Percentiles rank a stretch among this genome's conserved stretches.
These are phyloP conservation scores for Equus przewalskii DNA, from an alignment of 2,113 vertebrate genomes.

Conservation along the genomic window DNA sequence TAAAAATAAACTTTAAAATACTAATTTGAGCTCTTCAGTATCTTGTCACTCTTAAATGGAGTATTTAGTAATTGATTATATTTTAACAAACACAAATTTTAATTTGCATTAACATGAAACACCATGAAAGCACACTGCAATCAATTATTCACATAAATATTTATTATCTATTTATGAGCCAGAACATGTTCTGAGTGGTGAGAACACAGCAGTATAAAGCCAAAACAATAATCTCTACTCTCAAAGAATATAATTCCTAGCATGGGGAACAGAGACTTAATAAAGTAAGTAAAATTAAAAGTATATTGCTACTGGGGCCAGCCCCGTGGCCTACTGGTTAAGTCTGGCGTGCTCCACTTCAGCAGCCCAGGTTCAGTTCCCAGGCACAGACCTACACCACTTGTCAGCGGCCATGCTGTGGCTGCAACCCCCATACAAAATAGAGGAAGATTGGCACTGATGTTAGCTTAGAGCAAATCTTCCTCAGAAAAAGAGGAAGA, in stretches of 20 bases:
- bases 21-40: not conserved
- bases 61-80: not conserved
- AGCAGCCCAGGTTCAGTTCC: no score
- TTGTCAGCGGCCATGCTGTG: no score
- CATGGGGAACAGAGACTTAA: not conserved
- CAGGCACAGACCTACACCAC: no score
- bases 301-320: not conserved
- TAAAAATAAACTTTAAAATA: not conserved
- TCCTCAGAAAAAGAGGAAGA: no score
- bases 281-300: not conserved
- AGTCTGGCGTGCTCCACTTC: no score
- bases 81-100: conserved; percentile 30
- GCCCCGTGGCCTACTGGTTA: no score
- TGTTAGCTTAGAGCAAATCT: no score
- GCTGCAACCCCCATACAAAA: no score
- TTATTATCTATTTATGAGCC: not conserved
- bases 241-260: not conserved
- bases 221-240: not conserved
- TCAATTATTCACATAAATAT: not conserved
- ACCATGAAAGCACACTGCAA: not conserved
- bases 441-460: no score
- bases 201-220: not conserved
- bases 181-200: not conserved
- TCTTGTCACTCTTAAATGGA: not conserved
- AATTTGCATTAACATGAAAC: not conserved